A percentile compares a stretch with the other conserved stretches of the same genome.
Conservation (phyloP, 2,797 vertebrate species). For the Manis crassicaudata region DNA sequence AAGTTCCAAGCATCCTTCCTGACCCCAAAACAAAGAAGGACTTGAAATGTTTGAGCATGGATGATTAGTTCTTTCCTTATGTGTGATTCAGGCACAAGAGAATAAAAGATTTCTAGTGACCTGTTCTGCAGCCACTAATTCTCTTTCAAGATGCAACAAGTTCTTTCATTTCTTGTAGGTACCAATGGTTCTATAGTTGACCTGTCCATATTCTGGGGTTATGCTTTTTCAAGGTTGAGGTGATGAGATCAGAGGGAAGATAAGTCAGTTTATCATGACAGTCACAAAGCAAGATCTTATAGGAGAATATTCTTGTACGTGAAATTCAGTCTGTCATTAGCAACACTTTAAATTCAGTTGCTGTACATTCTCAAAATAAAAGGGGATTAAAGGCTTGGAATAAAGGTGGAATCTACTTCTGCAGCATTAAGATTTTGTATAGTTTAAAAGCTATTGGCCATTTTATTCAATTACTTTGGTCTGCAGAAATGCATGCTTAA, state of each 20-base stretch:
- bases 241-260: neutral
- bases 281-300: neutral
- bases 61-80: neutral
- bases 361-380: slow-evolving; percentile 34
- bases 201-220: slow-evolving; percentile 63
- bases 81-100: neutral
- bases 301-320: slow-evolving; percentile 29
- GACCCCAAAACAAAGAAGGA: neutral
- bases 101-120: neutral
- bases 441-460: slow-evolving; percentile 70
- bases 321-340: slow-evolving; percentile 54
- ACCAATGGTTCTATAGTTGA: slow-evolving; percentile 73
- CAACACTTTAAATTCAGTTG: slow-evolving; percentile 53
- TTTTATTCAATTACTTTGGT: slow-evolving; percentile 76
- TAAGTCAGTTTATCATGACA: neutral
- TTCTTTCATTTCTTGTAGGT: slow-evolving; percentile 84
- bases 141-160: slow-evolving; percentile 74
- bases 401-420: slow-evolving; percentile 53
- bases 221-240: neutral
- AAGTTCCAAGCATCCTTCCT: neutral
- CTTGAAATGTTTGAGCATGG: neutral
- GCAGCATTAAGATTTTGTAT: slow-evolving; percentile 58
- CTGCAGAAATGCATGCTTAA: slow-evolving; percentile 75
- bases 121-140: slow-evolving; percentile 13
- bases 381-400: neutral